Evolutionary conservation across 2,888 invertebrate species (phyloP), one percentile per base, ranked within the genome.

Genomic region (Troilus luridus): DNA sequence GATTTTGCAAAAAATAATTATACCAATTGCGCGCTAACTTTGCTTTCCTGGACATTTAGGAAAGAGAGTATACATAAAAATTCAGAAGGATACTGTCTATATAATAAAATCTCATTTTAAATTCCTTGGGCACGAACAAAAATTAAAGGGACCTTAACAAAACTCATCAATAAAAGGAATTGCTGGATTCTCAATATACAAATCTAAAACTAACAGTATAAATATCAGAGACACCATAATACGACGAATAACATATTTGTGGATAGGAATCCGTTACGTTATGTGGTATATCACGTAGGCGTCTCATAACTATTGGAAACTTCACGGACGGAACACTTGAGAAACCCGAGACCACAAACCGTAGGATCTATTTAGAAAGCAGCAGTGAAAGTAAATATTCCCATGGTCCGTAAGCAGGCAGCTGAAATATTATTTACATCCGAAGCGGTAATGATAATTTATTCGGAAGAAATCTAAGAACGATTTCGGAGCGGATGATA

Each of bases 231-330:
- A 14, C 14, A 24, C 64, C n/a, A 24, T 67, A 67, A 24, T 67
- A 24, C 11, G 12, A 67, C 24, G 24, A 67, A 67, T 41, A 41
- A 41, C 41, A 64, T 67, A 67, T 67, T 67, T 67, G 24, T 67
- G 67, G 24, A 67, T 64, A n/a, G 10, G 64, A n/a, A n/a, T 67
- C 24, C 67, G 67, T 67, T 67, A 24, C 67, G 67, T 67, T 11
- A 67, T 67, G 24, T 64, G 64, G 64, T 67, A 67, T 67, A 67
- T 67, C 67, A 67, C 67, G 67, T 67, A 67, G 67, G 24, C 24
- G 24, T 67, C 67, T 67, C 67, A 67, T 67, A 67, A 67, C 67
- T 67, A 67, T 67, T 67, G 67, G 67, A 67, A 67, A 67, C 67
- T 67, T 67, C 67, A 67, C 67, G 12, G 12, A 67, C 11, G n/a